Percentiles rank a stretch among this genome's conserved stretches.
Evolutionary conservation across 2,888 invertebrate genomes (phyloP).

Genomic region (Invenusta paracnida): DNA sequence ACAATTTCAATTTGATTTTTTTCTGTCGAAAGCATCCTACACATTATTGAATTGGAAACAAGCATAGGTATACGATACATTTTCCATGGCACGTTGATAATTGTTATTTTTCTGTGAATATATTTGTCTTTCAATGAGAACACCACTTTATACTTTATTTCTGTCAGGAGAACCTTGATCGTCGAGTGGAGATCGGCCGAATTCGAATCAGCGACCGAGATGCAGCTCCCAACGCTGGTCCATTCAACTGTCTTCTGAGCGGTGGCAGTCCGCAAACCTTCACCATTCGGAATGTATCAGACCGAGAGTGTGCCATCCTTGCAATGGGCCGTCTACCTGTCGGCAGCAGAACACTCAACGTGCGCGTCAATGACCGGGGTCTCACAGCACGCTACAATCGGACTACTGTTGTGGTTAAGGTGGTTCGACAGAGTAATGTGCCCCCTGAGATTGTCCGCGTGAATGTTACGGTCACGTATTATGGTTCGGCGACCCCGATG

Average conservation of each 20-base stretch:
- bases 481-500: neutral
- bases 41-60: too few relatives aligned
- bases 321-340: neutral
- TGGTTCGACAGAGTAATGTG: conserved; percentile 37
- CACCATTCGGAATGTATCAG: neutral
- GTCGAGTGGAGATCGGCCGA: conserved; percentile 29
- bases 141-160: too few relatives aligned
- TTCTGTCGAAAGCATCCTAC: too few relatives aligned
- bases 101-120: too few relatives aligned
- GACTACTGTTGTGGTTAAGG: neutral
- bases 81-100: too few relatives aligned
- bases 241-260: conserved; percentile 37
- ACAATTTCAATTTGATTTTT: too few relatives aligned
- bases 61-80: too few relatives aligned
- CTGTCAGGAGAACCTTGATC: neutral
- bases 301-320: neutral
- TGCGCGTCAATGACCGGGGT: conserved; percentile 38
- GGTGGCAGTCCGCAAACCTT: neutral
- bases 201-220: conserved; percentile 17
- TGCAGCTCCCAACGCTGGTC: conserved; percentile 27
- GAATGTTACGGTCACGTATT: conserved; percentile 27
- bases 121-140: neutral
- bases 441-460: conserved; percentile 36
- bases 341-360: neutral
- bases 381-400: neutral